Percentiles rank a stretch among this genome's conserved stretches.
These are phyloP conservation scores for Acheta domesticus DNA, from an alignment of 2,888 invertebrate genomes.

Conservation along the genomic window DNA sequence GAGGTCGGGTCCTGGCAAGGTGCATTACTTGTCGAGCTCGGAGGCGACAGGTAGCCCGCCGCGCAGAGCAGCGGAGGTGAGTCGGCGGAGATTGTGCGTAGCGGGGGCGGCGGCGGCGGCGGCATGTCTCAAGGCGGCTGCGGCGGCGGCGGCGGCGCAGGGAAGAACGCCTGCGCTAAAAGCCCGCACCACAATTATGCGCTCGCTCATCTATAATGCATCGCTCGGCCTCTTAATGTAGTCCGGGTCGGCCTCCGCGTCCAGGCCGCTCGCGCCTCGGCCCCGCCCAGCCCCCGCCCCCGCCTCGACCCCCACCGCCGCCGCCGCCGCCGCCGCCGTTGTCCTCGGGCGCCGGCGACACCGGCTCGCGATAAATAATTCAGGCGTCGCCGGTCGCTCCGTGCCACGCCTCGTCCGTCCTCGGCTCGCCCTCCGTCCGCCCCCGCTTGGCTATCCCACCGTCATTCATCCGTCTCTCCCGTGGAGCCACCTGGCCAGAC, in stretches of 20 bases:
- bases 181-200: neutral
- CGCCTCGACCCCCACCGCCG: neutral
- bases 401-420: too few relatives aligned
- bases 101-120: too few relatives aligned
- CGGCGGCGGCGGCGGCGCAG: neutral
- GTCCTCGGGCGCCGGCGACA: neutral
- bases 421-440: too few relatives aligned
- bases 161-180: neutral
- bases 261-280: neutral
- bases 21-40: too few relatives aligned
- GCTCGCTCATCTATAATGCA: constrained; percentile 18
- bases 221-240: neutral
- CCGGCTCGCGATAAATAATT: constrained; percentile 1
- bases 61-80: too few relatives aligned
- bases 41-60: too few relatives aligned
- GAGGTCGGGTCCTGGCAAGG: too few relatives aligned
- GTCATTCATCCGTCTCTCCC: too few relatives aligned
- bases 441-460: too few relatives aligned
- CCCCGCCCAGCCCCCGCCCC: neutral
- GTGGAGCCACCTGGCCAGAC: too few relatives aligned
- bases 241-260: neutral
- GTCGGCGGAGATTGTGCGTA: too few relatives aligned
- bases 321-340: neutral
- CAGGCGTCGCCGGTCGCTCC: neutral
- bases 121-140: neutral